Evolutionary conservation across 2,888 invertebrate genomes (phyloP).

Genomic region (Galerucella nymphaeae): DNA sequence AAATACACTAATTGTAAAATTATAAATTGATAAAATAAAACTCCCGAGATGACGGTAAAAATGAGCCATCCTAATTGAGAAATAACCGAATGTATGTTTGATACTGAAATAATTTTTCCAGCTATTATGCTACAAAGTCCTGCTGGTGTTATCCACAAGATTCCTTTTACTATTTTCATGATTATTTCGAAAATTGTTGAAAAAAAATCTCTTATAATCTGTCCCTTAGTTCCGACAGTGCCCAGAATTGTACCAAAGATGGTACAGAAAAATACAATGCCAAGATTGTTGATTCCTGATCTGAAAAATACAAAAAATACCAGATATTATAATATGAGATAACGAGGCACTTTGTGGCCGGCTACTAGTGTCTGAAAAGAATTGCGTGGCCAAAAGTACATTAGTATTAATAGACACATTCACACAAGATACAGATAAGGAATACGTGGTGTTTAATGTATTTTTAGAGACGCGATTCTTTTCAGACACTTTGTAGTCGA

Average conservation of each 20-base stretch:
- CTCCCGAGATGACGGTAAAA: conserved; percentile 83
- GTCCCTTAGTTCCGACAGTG: conserved; percentile 83
- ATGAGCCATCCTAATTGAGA: conserved; percentile 81
- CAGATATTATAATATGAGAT: no score
- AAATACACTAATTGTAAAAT: conserved; percentile 88
- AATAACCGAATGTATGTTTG: conserved; percentile 75
- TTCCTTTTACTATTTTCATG: conserved; percentile 90
- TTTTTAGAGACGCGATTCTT: no score
- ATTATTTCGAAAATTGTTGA: conserved; percentile 89
- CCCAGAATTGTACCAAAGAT: conserved; percentile 89
- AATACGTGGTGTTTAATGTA: no score
- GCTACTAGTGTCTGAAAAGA: no score
- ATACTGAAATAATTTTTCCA: conserved; percentile 80
- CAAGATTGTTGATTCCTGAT: conserved; percentile 85
- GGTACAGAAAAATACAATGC: conserved; percentile 91
- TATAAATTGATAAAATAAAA: conserved; percentile 84
- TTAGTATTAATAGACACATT: no score
- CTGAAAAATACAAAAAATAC: conserved; percentile 63
- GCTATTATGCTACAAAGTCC: conserved; percentile 88
- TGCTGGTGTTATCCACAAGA: conserved; percentile 92
- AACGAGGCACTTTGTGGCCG: no score
- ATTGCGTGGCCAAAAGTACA: no score
- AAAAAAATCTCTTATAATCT: conserved; percentile 87
- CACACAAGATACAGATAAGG: no score
- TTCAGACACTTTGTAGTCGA: no score